Base-by-base conservation (phyloP, 2,797 vertebrate genomes). In the Lutra lutra region DNA sequence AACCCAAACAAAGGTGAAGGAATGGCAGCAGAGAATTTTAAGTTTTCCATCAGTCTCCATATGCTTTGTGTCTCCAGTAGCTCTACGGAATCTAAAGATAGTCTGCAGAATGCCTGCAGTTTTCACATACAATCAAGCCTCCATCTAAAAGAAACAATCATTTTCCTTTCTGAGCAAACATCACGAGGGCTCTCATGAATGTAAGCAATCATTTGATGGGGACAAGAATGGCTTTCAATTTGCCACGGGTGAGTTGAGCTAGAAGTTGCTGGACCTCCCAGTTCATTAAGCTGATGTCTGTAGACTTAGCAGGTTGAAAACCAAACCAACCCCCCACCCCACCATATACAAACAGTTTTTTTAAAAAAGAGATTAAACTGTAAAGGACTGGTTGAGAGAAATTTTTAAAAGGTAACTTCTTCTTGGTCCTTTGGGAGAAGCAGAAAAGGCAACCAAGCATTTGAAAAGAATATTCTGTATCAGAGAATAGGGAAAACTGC, bases 141-240 rank as follows among this genome's bases (percentile, higher is more conserved):
- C 10, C 17, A 48, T 78, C 2, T 38, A 78, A 93, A 91, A 54
- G 5, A 80, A 84, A 54, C 12, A 91, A 38, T 73, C 40, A 73
- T 92, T 70, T 86, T 93, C 35, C 56, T 75, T 94, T 72, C 94
- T 60, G 68, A 84, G 68, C 35, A 96, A 97, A 91, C 95, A 96
- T 64, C 80, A 83, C 38, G 84, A 32, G n/a, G 91, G 51, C 32
- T 29, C 20, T 54, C 72, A 12, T 82, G 73, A 97, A 80, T 91
- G 62, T 43, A 54, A 88, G 1, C 58, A 78, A 40, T 88, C 86
- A 77, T 82, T 77, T 88, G 38, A 96, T 56, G n/a, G 32, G 12
- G n/a, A 82, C 80, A 91, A 70, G 23, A 89, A 97, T 86, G 78
- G 9, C 75, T 96, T 96, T 90, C 79, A 56, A 15, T 77, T 97